phyloP scores from a whole-genome alignment of 2,113 vertebrate species.

The Syrmaticus mikado region DNA sequence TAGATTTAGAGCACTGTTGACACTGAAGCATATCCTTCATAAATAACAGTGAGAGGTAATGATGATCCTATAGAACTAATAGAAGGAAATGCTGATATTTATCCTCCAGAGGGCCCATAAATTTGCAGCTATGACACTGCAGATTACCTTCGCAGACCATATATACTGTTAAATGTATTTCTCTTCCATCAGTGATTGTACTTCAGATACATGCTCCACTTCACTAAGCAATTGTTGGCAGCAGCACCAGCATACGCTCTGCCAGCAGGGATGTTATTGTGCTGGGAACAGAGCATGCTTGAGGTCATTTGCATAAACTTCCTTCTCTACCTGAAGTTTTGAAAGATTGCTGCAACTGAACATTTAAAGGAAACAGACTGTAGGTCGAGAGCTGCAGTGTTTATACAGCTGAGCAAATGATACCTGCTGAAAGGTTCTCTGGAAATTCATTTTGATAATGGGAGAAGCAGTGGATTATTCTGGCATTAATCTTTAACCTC shows the following conservation, averaged over 20 bases:
- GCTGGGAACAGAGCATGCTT: neutral
- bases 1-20: neutral
- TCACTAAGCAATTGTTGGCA: neutral
- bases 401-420: neutral
- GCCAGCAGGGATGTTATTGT: neutral
- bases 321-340: neutral
- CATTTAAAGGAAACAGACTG: neutral
- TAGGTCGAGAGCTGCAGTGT: neutral
- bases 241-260: neutral
- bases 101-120: neutral
- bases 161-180: neutral
- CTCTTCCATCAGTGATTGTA: neutral
- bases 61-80: neutral
- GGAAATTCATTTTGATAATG: slow-evolving; percentile 20
- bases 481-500: slow-evolving; percentile 13
- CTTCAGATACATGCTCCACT: rapidly evolving
- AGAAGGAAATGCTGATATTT: neutral
- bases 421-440: neutral
- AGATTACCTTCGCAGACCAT: neutral
- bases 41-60: neutral
- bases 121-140: neutral
- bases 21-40: neutral
- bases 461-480: slow-evolving; percentile 12
- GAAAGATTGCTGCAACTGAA: neutral
- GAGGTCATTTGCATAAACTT: neutral